These are phyloP conservation scores for Beris morrisii DNA, from an alignment of 2,888 invertebrate species.

Conservation along the genomic window DNA sequence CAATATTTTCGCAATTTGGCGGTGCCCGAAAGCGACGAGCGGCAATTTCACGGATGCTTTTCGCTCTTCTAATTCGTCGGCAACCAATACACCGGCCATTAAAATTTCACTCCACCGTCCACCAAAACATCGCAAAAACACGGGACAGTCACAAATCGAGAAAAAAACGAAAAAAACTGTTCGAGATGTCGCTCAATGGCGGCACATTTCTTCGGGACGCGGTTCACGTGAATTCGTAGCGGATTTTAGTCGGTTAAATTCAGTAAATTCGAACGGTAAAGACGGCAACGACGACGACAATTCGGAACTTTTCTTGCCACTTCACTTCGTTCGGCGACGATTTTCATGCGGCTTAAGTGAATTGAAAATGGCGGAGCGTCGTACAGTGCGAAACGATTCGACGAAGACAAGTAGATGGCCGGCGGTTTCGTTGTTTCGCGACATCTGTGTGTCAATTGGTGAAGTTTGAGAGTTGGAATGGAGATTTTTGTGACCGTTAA, in stretches of 20 bases:
- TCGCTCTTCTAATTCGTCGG: neutral
- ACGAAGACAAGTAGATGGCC: neutral
- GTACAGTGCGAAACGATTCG: conserved; percentile 9
- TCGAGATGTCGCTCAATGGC: no score
- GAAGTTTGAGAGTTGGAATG: no score
- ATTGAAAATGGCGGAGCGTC: conserved; percentile 41
- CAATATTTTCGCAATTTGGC: conserved; percentile 1
- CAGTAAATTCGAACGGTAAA: no score
- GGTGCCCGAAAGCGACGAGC: neutral
- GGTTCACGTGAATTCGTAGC: no score
- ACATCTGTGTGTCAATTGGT: conserved; percentile 25
- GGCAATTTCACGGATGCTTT: neutral
- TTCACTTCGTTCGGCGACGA: conserved; percentile 6
- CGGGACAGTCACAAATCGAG: neutral
- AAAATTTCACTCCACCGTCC: neutral
- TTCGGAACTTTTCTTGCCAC: neutral
- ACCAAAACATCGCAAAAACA: conserved; percentile 26
- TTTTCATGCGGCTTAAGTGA: conserved; percentile 39
- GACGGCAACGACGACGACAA: no score
- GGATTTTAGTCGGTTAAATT: no score
- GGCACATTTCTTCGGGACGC: no score
- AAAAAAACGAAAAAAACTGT: conserved; percentile 1
- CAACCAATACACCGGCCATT: conserved; percentile 6
- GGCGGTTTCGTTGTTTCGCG: conserved; percentile 18
- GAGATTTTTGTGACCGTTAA: no score